These are phyloP conservation scores for Tetramorium parvispinum DNA, from an alignment of 1,140 invertebrate species.

Conservation along the genomic window DNA sequence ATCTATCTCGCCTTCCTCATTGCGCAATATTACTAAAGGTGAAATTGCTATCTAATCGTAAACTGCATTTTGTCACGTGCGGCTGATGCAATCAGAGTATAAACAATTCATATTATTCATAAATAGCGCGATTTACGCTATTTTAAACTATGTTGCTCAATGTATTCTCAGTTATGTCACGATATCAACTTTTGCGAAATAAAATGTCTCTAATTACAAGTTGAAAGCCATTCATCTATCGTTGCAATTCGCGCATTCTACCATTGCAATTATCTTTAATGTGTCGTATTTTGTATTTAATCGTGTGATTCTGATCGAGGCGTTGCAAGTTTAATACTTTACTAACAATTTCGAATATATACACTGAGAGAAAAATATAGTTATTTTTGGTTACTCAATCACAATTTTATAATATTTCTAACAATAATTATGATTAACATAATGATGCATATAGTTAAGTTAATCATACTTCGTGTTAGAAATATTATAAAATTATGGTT, in stretches of 20 bases:
- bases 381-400: too few relatives aligned
- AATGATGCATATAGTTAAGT: too few relatives aligned
- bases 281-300: background rate
- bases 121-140: background rate
- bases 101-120: background rate
- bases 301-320: background rate
- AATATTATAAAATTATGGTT: too few relatives aligned
- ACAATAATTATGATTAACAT: too few relatives aligned
- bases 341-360: background rate
- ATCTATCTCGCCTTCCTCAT: background rate
- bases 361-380: background rate
- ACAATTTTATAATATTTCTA: too few relatives aligned
- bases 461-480: too few relatives aligned
- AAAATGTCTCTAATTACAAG: background rate
- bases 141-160: background rate
- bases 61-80: conserved; percentile 16
- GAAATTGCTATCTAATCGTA: background rate
- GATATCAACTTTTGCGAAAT: background rate
- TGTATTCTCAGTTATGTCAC: background rate
- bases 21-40: conserved; percentile 48
- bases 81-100: conserved; percentile 7
- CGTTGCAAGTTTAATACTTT: background rate
- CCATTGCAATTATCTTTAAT: background rate
- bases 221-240: too few relatives aligned
- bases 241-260: too few relatives aligned